These are phyloP conservation scores for Aphaenogaster rudis DNA, from an alignment of 1,140 invertebrate species.

Conservation along the genomic window DNA sequence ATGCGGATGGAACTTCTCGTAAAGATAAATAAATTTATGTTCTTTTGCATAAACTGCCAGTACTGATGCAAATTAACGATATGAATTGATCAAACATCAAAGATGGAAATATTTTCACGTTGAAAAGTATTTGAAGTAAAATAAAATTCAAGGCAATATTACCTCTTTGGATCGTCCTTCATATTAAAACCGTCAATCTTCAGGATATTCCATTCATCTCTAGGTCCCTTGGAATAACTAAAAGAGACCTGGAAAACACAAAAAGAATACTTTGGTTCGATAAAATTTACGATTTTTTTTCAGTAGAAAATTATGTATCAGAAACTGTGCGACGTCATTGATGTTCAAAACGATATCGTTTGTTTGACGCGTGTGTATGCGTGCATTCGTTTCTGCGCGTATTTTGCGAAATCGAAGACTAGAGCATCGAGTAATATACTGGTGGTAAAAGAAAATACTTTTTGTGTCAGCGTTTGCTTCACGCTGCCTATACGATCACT, in stretches of 20 bases:
- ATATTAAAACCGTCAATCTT: conserved; percentile 95
- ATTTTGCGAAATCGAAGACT: conserved; percentile 62
- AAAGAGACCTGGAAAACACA: conserved; percentile 93
- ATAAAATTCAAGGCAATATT: conserved; percentile 41
- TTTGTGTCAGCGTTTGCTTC: conserved; percentile 24
- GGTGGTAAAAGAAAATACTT: conserved; percentile 60
- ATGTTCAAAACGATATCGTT: conserved; percentile 50
- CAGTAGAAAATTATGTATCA: not conserved
- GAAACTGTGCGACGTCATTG: not conserved
- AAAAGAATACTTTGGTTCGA: not conserved
- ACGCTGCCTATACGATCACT: conserved; percentile 13
- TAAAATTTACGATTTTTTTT: not conserved
- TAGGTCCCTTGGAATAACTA: conserved; percentile 94
- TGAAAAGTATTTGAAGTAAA: not conserved
- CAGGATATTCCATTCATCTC: conserved; percentile 95
- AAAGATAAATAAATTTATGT: conserved; percentile 1
- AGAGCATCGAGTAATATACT: conserved; percentile 52
- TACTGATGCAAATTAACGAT: not conserved
- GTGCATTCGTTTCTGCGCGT: not conserved
- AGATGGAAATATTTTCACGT: not conserved
- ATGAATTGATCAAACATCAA: not conserved
- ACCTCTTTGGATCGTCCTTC: conserved; percentile 96
- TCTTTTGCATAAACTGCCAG: not conserved
- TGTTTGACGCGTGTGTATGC: conserved; percentile 21
- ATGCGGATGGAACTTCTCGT: not conserved